Evolutionary conservation across 1,140 invertebrate genomes (phyloP), one percentile per base, ranked within the genome.

Genomic region (Drosophila oshimai): DNA sequence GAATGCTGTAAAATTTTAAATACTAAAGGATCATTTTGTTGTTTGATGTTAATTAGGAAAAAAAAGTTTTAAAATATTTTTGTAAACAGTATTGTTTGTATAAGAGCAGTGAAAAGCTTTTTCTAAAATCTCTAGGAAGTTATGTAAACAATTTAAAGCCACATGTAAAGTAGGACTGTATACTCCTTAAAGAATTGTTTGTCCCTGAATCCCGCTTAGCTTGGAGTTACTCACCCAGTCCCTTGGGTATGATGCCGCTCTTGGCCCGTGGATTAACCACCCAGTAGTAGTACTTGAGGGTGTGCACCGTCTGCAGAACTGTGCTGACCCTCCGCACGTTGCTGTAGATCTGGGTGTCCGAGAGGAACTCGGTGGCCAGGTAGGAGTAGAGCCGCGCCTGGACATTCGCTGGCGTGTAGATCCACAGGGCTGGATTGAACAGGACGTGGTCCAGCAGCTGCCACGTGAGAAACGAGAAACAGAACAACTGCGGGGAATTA

Each of bases 241-340:
- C 98, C 92, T 99, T 99, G 3, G 98, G 97, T 29, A 95, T 95
- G 77, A 99, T 98, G 26, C 97, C 98, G 92, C 97, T 99, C 91
- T 98, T 98, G 29, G 96, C 94, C 72, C 96, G 93, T 1, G 98
- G 98, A 94, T 98, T 99, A 2, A 97, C 96, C 10, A 99, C 97
- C 98, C 98, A 99, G 91, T 99, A 99, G 92, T 99, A 99, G 90
- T 98, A 99, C 92, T 99, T 99, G 24, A 99, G 93, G 0, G 99
- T 98, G 90, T 99, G 98, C 67, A 99, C 97, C 0, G 98, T 99
- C 92, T 99, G 98, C 6, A 99, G 93, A 0, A 99, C 98, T 0
- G 98, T 99, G 75, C 97, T 98, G 36, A 99, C 98, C 46, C 98
- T 93, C 31, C 99, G 93, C 13, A 99, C 98, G 91, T 98, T 99